These are phyloP conservation scores for Neosalanx taihuensis DNA, from an alignment of 2,797 vertebrate species.

Conservation along the genomic window DNA sequence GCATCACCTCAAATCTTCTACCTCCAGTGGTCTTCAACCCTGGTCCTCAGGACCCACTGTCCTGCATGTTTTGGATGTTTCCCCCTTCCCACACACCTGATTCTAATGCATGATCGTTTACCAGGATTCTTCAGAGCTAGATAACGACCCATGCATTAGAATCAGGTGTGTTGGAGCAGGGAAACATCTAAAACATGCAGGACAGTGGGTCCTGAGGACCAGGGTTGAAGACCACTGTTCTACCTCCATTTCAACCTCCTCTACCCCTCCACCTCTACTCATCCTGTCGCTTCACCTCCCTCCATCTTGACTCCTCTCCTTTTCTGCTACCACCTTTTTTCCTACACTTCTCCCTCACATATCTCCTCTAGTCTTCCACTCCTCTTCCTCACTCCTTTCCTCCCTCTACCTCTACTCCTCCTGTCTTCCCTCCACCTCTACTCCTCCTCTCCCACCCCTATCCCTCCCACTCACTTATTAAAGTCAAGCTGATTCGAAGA, in stretches of 20 bases:
- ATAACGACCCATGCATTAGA: no score
- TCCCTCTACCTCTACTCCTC: not conserved
- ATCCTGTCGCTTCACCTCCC: not conserved
- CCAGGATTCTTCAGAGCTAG: no score
- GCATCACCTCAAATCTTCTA: not conserved
- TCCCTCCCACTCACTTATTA: slow-evolving; percentile 24
- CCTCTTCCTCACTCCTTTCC: not conserved
- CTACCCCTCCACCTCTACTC: slow-evolving; percentile 13
- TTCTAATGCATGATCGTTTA: no score
- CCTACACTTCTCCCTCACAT: slow-evolving; percentile 21
- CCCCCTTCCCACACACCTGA: no score
- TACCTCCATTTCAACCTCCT: not conserved
- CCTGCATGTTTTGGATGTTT: no score
- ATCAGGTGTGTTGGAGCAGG: no score
- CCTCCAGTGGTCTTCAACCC: no score
- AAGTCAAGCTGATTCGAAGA: slow-evolving; percentile 17
- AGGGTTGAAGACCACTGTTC: no score
- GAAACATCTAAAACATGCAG: no score
- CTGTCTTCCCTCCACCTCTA: slow-evolving; percentile 15
- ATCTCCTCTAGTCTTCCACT: slow-evolving; percentile 2
- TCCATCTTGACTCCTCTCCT: not conserved
- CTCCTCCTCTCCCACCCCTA: slow-evolving; percentile 2
- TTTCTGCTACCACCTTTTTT: slow-evolving; percentile 16
- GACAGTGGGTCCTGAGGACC: no score
- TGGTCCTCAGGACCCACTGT: no score